Conservation (phyloP, 2,888 invertebrate genomes). For the Melinaea menophilus region DNA sequence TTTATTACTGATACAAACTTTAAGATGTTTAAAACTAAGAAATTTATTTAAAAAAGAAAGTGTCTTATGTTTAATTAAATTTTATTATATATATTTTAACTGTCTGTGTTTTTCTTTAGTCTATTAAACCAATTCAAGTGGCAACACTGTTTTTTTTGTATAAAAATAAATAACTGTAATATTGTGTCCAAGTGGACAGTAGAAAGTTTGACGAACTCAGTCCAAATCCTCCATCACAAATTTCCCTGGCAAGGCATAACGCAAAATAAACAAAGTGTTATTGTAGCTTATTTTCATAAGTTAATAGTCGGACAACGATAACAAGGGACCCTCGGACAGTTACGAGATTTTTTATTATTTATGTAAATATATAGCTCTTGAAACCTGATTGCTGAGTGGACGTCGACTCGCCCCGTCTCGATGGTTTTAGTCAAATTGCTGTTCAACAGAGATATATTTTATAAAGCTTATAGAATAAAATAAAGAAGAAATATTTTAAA, state of each 20-base stretch:
- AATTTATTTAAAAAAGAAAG: neutral
- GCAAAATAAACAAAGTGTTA: conserved; percentile 76
- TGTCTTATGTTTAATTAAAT: neutral
- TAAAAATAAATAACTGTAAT: neutral
- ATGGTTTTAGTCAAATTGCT: conserved; percentile 2
- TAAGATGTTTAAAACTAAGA: no score
- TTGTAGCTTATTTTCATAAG: conserved; percentile 77
- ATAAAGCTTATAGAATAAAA: neutral
- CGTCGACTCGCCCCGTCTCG: conserved; percentile 9
- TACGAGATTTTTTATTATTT: conserved; percentile 44
- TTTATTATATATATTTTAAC: no score
- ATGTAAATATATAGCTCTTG: conserved; percentile 45
- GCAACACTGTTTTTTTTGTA: no score
- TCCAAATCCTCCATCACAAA: conserved; percentile 60
- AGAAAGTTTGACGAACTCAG: conserved; percentile 45
- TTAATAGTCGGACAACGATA: conserved; percentile 60
- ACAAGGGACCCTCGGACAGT: conserved; percentile 38
- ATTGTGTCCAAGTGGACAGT: neutral
- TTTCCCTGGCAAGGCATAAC: conserved; percentile 66
- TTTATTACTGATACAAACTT: neutral
- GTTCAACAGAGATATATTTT: conserved; percentile 7
- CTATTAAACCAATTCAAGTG: no score
- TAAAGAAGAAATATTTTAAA: neutral
- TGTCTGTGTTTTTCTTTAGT: no score
- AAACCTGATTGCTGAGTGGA: conserved; percentile 39